Evolutionary conservation across 2,113 vertebrate genomes (phyloP), one percentile per base, ranked within the genome.

Genomic region (Heterotis niloticus): DNA sequence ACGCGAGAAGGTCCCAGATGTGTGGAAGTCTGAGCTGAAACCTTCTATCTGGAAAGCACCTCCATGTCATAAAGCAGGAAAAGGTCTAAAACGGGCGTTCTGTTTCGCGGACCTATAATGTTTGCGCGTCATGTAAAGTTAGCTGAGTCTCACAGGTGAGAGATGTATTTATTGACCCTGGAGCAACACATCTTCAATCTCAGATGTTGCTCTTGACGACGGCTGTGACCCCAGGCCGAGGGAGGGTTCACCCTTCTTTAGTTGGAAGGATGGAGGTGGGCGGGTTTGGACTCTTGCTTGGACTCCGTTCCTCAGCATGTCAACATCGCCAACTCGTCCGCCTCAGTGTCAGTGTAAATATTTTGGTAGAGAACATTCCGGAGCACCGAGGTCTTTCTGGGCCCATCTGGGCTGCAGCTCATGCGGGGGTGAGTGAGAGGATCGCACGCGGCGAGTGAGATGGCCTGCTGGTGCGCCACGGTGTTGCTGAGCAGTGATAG

Each of bases 281-380:
- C 34, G 20, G 69, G 44, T 10, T 44, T n/a, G 4, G 34, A 44
- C 69, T 23, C n/a, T 44, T 0, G 62, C 75, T 26, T n/a, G n/a
- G n/a, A n/a, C n/a, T n/a, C n/a, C n/a, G 1, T 10, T n/a, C 23
- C 75, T 4, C 16, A 5, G 11, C 23, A 16, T 52, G 11, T 23
- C 34, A 0, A 52, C 20, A 2, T 9, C 29, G 66, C 16, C 59
- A 16, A 12, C 75, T 5, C 44, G 5, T 20, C 20, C 11, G 23
- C 57, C 14, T 57, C 57, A 66, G 56, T 67, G 18, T 74, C 70
- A 75, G 71, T 72, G 24, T 75, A 79, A 79, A 74, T 74, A 74
- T 73, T 74, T 79, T 79, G 24, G 64, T 79, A 72, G 24, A 66
- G 69, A 16, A 44, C 70, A 65, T 79, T 64, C 78, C 62, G 18